Base-by-base conservation (phyloP, 2,888 invertebrate genomes). In the Phragmatobia fuliginosa region DNA sequence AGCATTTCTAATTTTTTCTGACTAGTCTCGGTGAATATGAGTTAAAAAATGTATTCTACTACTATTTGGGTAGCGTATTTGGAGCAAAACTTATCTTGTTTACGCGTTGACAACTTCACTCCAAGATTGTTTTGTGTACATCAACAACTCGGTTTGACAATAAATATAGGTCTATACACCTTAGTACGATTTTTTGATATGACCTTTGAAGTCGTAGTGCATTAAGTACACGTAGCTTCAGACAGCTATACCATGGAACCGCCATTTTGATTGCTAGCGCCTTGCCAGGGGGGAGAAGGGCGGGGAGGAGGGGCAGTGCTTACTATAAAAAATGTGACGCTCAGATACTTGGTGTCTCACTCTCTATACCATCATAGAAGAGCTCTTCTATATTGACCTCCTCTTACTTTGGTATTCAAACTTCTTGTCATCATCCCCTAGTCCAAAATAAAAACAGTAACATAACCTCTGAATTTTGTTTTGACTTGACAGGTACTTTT, bases 201-300 rank as follows among this genome's bases (percentile, higher is more conserved):
- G 86, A 86, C 80, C 84, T 87, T 87, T 87, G 81, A 81, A 80
- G 79, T 83, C 72, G 62, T 81, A 78, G 80, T 84, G 84, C 78
- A 82, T 86, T 82, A 84, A 87, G 89, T 89, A 92, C 90, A 92
- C 91, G 91, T 92, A 91, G 88, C 85, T 91, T 81, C 85, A 84
- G 71, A 83, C 84, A 89, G 86, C 84, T 87, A 87, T 87, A 89
- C 90, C 90, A 90, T 90, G 87, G 88, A 89, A 92, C 92, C 93
- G 94, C 94, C 94, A 94, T 94, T 94, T 94, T 93, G 94, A 92
- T 92, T 93, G 89, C 91, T 90, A 91, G 90, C 88, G 91, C 90
- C 90, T 90, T 89, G 89, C 88, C 89, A 90, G 90, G 87, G 91
- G 89, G 86, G 88, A 78, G 86, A 81, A 84, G 86, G 79, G 87